Percentiles rank a stretch among this genome's conserved stretches.
These are phyloP conservation scores for Heteromurus nitidus DNA, from an alignment of 2,888 invertebrate species.

Conservation along the genomic window DNA sequence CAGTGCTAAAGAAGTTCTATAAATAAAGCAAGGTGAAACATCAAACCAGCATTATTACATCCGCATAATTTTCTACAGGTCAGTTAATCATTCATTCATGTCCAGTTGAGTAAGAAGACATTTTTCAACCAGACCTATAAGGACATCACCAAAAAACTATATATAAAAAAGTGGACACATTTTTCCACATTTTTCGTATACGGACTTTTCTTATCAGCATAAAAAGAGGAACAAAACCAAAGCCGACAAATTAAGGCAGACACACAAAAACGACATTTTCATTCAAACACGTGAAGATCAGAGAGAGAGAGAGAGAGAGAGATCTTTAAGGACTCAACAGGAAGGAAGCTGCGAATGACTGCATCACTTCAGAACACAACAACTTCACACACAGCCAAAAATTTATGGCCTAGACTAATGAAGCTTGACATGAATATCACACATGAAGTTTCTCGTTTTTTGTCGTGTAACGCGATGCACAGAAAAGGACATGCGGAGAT, in stretches of 20 bases:
- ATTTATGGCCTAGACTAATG: constrained; percentile 29
- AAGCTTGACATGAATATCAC: constrained; percentile 24
- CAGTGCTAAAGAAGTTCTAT: too few relatives aligned
- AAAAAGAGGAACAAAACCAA: not conserved
- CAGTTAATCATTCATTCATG: too few relatives aligned
- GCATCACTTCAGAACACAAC: not conserved
- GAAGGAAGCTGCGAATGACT: not conserved
- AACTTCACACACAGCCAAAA: constrained; percentile 14
- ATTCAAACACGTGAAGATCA: not conserved
- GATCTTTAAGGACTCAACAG: constrained; percentile 12
- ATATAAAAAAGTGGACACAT: too few relatives aligned
- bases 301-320: not conserved
- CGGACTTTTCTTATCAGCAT: not conserved
- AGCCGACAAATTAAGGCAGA: not conserved
- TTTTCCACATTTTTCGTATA: too few relatives aligned
- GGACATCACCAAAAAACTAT: not conserved
- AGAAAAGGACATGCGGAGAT: constrained; percentile 29
- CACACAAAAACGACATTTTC: not conserved
- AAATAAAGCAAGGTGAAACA: too few relatives aligned
- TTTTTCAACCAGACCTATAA: too few relatives aligned
- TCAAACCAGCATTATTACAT: too few relatives aligned
- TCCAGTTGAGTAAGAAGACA: too few relatives aligned
- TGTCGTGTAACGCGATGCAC: not conserved
- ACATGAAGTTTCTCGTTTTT: not conserved
- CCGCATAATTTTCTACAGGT: too few relatives aligned